Percentiles rank a stretch among this genome's conserved stretches.
Conservation (phyloP, 2,888 invertebrate genomes). For the Labia minor region DNA sequence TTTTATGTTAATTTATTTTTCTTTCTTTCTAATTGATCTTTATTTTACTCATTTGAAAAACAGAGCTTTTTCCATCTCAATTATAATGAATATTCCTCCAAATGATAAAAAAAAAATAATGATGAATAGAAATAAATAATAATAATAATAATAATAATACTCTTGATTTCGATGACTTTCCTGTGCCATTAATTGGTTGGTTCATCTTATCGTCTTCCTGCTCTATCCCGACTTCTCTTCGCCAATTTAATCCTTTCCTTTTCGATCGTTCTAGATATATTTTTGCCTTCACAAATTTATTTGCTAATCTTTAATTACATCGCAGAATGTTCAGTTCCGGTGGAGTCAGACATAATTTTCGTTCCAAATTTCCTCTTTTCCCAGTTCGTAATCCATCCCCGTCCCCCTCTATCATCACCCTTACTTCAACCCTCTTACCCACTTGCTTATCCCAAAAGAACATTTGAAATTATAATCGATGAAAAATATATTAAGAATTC, state of each 20-base stretch:
- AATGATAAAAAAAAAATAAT: no score
- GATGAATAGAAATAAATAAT: no score
- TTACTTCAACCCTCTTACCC: background rate
- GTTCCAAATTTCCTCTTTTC: background rate
- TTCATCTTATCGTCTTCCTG: slow-evolving; percentile 13
- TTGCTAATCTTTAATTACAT: slow-evolving; percentile 13
- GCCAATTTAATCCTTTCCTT: background rate
- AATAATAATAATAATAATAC: no score
- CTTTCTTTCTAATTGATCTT: no score
- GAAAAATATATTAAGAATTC: background rate
- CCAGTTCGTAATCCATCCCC: background rate
- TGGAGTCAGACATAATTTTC: background rate
- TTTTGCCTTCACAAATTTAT: slow-evolving; percentile 2
- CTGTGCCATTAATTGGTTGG: background rate
- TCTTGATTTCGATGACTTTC: background rate
- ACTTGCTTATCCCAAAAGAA: background rate
- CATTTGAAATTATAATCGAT: background rate
- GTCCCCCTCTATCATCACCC: background rate
- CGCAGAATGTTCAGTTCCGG: slow-evolving; percentile 6
- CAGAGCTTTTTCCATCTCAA: no score
- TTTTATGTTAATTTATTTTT: no score
- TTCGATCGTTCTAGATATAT: background rate
- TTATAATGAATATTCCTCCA: no score
- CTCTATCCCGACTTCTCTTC: background rate
- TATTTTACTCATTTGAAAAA: no score